Conservation (phyloP, 2,113 vertebrate genomes). For the Tiliqua scincoides region DNA sequence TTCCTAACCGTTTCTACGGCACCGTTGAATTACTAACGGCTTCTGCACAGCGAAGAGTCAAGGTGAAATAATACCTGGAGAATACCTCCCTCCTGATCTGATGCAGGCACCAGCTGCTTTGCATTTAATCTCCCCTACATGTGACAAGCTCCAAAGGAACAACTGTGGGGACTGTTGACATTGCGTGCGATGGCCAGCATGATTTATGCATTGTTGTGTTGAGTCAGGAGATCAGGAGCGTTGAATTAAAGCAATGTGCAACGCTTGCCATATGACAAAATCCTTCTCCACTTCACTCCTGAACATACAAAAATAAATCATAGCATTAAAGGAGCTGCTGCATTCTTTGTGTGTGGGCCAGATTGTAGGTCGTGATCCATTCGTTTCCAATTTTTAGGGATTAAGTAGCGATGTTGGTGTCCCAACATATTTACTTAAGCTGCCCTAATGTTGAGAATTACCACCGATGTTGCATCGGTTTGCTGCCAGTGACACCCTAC, state of each 20-base stretch:
- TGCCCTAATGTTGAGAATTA: neutral
- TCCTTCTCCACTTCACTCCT: neutral
- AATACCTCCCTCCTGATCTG: neutral
- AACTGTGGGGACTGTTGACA: conserved; percentile 18
- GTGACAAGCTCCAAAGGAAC: conserved; percentile 30
- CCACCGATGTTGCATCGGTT: neutral
- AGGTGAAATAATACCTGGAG: conserved; percentile 47
- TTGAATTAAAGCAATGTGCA: neutral
- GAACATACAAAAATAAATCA: fast-evolving
- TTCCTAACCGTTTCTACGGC: neutral
- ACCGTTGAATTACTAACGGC: conserved; percentile 20
- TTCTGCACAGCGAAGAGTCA: conserved; percentile 23
- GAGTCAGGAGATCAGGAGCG: conserved; percentile 33
- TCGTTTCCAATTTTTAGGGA: neutral
- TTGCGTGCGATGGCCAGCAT: conserved; percentile 36
- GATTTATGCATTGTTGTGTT: neutral
- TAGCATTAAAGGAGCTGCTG: neutral
- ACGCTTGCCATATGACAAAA: neutral
- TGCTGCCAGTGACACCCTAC: neutral
- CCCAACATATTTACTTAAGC: neutral
- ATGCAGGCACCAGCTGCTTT: conserved; percentile 33
- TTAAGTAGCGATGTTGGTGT: neutral
- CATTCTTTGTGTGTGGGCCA: neutral
- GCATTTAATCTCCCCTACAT: conserved; percentile 5
- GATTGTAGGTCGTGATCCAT: neutral